Conservation (phyloP, 2,113 vertebrate genomes). For the Callipepla squamata region DNA sequence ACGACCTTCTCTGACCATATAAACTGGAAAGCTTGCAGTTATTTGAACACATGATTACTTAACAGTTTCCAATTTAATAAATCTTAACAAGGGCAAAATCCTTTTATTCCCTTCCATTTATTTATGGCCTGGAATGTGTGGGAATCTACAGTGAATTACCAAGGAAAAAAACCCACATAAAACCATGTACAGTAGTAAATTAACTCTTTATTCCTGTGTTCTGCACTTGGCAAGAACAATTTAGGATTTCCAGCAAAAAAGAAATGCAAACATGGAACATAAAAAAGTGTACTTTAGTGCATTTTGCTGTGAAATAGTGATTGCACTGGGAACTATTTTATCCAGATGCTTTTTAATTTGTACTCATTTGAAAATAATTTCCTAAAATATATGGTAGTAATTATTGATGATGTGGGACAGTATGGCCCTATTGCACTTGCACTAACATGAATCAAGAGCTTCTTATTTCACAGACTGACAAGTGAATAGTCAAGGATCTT, state of each 20-base stretch:
- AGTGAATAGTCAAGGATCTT: not conserved
- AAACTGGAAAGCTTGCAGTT: not conserved
- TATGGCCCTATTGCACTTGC: not conserved
- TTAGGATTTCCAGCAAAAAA: not conserved
- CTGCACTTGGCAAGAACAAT: not conserved
- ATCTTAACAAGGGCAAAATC: not conserved
- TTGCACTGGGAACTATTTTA: not conserved
- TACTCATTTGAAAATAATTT: not conserved
- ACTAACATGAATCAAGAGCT: not conserved
- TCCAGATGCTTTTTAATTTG: not conserved
- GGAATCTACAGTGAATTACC: not conserved
- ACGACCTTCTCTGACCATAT: not conserved
- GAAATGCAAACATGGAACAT: not conserved
- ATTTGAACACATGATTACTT: not conserved
- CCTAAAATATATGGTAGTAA: not conserved
- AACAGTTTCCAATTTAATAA: not conserved
- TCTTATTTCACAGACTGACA: not conserved
- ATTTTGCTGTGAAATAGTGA: not conserved
- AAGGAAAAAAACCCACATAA: not conserved
- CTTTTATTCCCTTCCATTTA: not conserved
- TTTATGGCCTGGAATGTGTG: not conserved
- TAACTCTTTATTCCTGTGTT: not conserved
- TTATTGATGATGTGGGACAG: not conserved
- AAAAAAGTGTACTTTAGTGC: not conserved
- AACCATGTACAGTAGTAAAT: not conserved